phyloP scores from a whole-genome alignment of 1,140 invertebrate genomes.

The Agrilus planipennis region DNA sequence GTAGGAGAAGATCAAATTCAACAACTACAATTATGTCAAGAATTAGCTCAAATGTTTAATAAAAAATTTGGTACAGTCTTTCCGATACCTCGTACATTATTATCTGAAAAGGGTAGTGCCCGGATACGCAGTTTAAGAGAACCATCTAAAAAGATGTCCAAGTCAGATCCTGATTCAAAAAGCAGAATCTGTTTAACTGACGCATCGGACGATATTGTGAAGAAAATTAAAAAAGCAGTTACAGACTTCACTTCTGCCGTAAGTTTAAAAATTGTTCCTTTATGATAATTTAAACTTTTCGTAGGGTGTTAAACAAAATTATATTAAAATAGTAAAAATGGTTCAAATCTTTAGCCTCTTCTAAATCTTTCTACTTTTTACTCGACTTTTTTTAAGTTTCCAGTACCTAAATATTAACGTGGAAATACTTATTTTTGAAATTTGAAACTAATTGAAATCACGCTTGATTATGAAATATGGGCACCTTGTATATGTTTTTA shows the following conservation, averaged over 20 bases:
- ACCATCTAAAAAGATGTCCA: slow-evolving; percentile 94
- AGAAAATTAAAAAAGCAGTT: slow-evolving; percentile 83
- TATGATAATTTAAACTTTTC: no score
- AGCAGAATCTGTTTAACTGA: slow-evolving; percentile 75
- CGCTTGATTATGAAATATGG: no score
- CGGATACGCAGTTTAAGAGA: slow-evolving; percentile 71
- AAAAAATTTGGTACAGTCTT: slow-evolving; percentile 62
- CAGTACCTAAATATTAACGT: no score
- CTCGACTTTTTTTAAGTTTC: no score
- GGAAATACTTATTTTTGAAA: no score
- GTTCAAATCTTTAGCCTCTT: no score
- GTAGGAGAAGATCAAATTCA: slow-evolving; percentile 91
- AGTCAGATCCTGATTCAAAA: slow-evolving; percentile 72
- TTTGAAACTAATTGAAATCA: no score
- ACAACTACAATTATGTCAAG: slow-evolving; percentile 80
- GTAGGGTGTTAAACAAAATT: no score
- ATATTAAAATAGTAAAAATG: no score
- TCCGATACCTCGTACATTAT: slow-evolving; percentile 54
- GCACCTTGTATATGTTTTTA: no score
- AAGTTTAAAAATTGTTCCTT: slow-evolving; percentile 1
- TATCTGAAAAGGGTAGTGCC: slow-evolving; percentile 43
- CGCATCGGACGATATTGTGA: slow-evolving; percentile 56
- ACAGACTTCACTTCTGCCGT: slow-evolving; percentile 79
- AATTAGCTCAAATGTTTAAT: slow-evolving; percentile 76
- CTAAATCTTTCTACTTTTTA: no score